Evolutionary conservation across 2,113 vertebrate species (phyloP).

Genomic region (Forbesichthys agassizii): DNA sequence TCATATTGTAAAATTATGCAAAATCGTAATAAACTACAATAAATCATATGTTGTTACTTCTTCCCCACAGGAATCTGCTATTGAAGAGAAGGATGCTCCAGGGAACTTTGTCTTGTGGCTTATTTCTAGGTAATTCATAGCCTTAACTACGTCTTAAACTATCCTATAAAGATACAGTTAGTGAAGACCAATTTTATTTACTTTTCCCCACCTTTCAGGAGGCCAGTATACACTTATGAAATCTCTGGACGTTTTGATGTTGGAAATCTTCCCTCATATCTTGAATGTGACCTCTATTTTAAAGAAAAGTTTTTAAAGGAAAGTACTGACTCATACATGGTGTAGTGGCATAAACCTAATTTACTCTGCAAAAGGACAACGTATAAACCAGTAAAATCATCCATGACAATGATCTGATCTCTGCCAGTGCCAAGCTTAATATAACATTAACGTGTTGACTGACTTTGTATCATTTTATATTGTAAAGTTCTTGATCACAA

Average conservation of each 20-base stretch:
- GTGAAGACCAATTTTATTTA: background rate
- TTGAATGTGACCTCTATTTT: slow-evolving; percentile 78
- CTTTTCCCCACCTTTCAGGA: slow-evolving; percentile 56
- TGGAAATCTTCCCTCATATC: slow-evolving; percentile 76
- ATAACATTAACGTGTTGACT: background rate
- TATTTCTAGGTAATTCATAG: slow-evolving; percentile 65
- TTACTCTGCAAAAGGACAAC: background rate
- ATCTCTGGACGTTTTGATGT: slow-evolving; percentile 82
- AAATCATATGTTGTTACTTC: background rate
- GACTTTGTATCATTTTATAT: slow-evolving; percentile 2
- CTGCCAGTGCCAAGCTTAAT: background rate
- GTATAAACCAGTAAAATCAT: background rate
- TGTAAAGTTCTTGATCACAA: slow-evolving; percentile 20
- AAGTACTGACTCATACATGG: slow-evolving; percentile 65
- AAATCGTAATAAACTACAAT: background rate
- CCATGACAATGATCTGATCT: background rate
- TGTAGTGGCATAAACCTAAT: slow-evolving; percentile 41
- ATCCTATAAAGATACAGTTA: background rate
- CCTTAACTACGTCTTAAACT: background rate
- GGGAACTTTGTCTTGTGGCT: slow-evolving; percentile 82
- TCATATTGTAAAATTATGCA: background rate
- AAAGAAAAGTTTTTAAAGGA: slow-evolving; percentile 60
- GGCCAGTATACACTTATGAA: slow-evolving; percentile 69
- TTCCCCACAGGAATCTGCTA: slow-evolving; percentile 58
- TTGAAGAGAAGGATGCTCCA: slow-evolving; percentile 77